phyloP scores from a whole-genome alignment of 2,888 invertebrate genomes.

The Ophioninae sp. region DNA sequence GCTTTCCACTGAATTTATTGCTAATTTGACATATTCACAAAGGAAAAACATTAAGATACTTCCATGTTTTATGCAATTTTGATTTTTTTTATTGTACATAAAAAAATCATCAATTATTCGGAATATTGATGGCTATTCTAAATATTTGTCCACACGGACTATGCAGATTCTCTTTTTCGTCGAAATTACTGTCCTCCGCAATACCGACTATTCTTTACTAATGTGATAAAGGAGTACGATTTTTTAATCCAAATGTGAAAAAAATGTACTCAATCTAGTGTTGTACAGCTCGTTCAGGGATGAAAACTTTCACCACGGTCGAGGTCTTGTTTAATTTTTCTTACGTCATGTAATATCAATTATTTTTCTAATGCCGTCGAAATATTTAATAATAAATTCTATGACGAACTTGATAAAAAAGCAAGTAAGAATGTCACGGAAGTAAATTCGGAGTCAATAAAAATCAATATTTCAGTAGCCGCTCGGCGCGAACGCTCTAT shows the following conservation, averaged over 20 bases:
- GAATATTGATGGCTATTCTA: slow-evolving; percentile 30
- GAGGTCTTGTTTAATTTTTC: not conserved
- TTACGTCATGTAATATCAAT: not conserved
- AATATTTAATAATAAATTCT: not conserved
- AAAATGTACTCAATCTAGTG: slow-evolving; percentile 39
- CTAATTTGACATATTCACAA: not conserved
- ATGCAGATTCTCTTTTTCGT: slow-evolving; percentile 40
- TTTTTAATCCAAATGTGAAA: not conserved
- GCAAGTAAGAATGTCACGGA: no score
- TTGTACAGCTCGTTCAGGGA: slow-evolving; percentile 8
- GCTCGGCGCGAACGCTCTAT: no score
- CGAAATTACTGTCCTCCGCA: slow-evolving; percentile 39
- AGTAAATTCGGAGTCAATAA: no score
- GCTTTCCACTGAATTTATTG: slow-evolving; percentile 85
- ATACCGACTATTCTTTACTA: no score
- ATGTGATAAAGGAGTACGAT: not conserved
- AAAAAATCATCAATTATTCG: slow-evolving; percentile 28
- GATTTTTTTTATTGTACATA: slow-evolving; percentile 53
- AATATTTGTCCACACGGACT: slow-evolving; percentile 36
- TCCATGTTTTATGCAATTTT: slow-evolving; percentile 46
- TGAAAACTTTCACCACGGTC: slow-evolving; percentile 3
- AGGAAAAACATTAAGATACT: slow-evolving; percentile 48
- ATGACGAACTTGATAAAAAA: no score
- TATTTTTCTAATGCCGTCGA: slow-evolving; percentile 1
- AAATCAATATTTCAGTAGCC: no score